Evolutionary conservation across 2,797 vertebrate species (phyloP).

Genomic region (Anomalospiza imberbis): DNA sequence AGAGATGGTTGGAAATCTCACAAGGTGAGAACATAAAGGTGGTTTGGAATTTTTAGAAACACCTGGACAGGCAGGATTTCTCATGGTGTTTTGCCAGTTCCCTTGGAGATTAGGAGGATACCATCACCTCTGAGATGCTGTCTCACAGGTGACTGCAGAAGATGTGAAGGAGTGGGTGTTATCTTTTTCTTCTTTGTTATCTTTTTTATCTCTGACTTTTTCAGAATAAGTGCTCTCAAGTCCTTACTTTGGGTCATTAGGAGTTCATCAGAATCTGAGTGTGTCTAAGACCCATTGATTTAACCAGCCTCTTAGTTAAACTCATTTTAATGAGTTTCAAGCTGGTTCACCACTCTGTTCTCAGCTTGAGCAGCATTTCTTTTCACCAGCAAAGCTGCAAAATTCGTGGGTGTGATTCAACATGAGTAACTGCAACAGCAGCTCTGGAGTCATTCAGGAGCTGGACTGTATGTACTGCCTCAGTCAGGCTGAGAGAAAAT

Average conservation of each 20-base stretch:
- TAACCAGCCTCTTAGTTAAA: neutral
- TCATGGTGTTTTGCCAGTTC: neutral
- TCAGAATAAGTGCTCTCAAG: neutral
- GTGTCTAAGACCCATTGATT: neutral
- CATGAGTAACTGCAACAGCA: neutral
- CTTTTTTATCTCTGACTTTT: neutral
- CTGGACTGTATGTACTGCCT: neutral
- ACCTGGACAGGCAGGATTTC: neutral
- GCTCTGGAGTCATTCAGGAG: neutral
- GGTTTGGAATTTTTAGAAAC: neutral
- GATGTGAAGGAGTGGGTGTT: neutral
- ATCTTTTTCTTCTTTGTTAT: neutral
- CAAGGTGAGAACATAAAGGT: neutral
- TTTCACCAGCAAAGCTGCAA: neutral
- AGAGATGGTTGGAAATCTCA: neutral
- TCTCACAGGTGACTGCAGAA: neutral
- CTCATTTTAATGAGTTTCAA: neutral
- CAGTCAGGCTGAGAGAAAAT: slow-evolving; percentile 11
- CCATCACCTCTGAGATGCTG: fast-evolving
- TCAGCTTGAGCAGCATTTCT: neutral
- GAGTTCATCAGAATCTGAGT: neutral
- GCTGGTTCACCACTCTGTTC: neutral
- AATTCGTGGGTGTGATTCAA: neutral
- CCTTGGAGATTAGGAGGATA: neutral
- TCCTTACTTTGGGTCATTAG: neutral